These are phyloP conservation scores for Cetoscarus ocellatus DNA, from an alignment of 2,797 vertebrate genomes.

Conservation along the genomic window DNA sequence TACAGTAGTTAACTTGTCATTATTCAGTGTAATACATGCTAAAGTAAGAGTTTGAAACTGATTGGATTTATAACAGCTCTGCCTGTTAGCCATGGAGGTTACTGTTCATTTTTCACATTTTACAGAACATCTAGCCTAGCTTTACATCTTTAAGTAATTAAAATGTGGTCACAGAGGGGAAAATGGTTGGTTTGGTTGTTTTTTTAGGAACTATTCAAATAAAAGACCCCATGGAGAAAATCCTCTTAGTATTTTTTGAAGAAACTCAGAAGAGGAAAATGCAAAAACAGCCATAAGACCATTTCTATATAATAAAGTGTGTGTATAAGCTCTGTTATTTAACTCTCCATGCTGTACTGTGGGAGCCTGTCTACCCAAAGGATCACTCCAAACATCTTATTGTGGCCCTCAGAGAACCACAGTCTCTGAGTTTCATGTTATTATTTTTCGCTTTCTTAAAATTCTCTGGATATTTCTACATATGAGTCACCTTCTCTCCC, in stretches of 20 bases:
- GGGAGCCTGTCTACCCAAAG: neutral
- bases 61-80: too few species aligned
- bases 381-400: conserved; percentile 26
- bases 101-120: too few species aligned
- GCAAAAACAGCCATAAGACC: neutral
- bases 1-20: too few species aligned
- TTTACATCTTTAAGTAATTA: too few species aligned
- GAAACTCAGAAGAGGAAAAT: neutral
- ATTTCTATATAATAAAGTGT: neutral
- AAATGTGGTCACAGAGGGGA: too few species aligned
- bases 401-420: conserved; percentile 29
- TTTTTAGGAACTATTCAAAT: neutral
- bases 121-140: too few species aligned
- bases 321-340: neutral
- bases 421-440: conserved; percentile 14
- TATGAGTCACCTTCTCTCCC: neutral
- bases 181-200: neutral
- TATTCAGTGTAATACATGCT: too few species aligned
- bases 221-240: neutral
- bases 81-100: too few species aligned
- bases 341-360: neutral
- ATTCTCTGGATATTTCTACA: conserved; percentile 37
- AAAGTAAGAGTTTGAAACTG: too few species aligned
- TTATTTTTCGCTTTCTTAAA: conserved; percentile 36
- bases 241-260: too few species aligned